phyloP scores from a whole-genome alignment of 2,113 vertebrate genomes.

The Dermatemys mawii region DNA sequence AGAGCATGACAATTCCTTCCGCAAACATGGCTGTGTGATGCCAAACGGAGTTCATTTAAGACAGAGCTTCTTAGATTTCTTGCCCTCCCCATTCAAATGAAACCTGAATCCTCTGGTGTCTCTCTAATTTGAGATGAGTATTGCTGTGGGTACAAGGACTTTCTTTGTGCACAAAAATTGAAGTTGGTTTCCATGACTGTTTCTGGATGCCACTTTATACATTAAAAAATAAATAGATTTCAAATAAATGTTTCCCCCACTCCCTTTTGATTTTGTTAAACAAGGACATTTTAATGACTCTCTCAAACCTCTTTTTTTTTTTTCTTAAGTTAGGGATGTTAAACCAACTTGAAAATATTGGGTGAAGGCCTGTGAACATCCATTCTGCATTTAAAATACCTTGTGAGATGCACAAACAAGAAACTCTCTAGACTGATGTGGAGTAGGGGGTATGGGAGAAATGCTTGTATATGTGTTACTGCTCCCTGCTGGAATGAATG shows the following conservation, averaged over 20 bases:
- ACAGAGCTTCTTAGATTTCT: constrained; percentile 7
- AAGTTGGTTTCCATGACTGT: background rate
- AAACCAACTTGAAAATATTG: background rate
- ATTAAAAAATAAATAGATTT: background rate
- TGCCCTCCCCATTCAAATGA: background rate
- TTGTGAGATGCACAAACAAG: background rate
- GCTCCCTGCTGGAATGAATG: background rate
- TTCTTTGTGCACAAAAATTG: background rate
- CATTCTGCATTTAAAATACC: background rate
- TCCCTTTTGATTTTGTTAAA: background rate
- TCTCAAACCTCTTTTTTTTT: background rate
- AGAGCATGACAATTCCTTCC: constrained; percentile 5
- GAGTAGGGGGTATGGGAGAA: background rate
- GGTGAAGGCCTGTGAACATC: background rate
- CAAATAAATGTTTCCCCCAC: background rate
- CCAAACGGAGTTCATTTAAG: constrained; percentile 1
- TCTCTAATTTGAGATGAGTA: background rate
- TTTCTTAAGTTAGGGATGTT: background rate
- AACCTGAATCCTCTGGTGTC: background rate
- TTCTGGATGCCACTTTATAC: background rate
- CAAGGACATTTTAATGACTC: background rate
- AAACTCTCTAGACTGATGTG: background rate
- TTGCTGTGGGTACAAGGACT: background rate
- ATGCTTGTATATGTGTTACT: background rate
- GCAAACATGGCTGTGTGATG: background rate